Base-by-base conservation (phyloP, 2,113 vertebrate genomes). In the Cyprinus carpio region DNA sequence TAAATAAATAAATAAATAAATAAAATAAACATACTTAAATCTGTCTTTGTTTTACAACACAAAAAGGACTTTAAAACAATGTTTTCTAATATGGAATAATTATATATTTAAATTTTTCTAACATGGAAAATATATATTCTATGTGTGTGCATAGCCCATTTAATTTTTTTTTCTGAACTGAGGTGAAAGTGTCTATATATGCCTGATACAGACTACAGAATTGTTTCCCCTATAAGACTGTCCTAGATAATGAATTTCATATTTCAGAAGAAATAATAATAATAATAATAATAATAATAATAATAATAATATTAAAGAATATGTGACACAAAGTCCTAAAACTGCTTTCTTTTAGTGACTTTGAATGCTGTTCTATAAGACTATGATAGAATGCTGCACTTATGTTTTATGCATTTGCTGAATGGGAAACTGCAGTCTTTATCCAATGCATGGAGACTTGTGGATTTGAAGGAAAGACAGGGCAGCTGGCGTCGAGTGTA, bases 401-500 rank as follows among this genome's bases (percentile, higher is more conserved):
- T 13, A 49, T 75, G 40, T 40, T 60, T 25, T 9, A 40, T 79
- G 12, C 76, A 49, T 75, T 27, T 49, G 31, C 76, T 37, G 6
- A 60, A 43, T 80, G n/a, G 34, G n/a, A 80, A 16, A 40, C 34
- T 12, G 12, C 23, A 43, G 56, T 18, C 7, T 27, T 64, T 43
- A 43, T 80, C 23, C 6, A 2, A 27, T 43, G 37, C 54, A 60
- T 25, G 37, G 31, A 62, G 76, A 79, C 31, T 40, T 79, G 76
- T 62, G 12, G 31, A 79, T 79, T n/a, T 79, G 76, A 20, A 79
- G 54, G 54, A 54, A 60, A 60, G 54, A 18, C 34, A 5, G 80
- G 4, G 20, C 23, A 18, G 27, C 18, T 65, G 58, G 27, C 31
- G 40, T 75, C n/a, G 18, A 81, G 78, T 67, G 56, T 51, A 86